Evolutionary conservation across 2,797 vertebrate species (phyloP).

Genomic region (Peromyscus nudipes): DNA sequence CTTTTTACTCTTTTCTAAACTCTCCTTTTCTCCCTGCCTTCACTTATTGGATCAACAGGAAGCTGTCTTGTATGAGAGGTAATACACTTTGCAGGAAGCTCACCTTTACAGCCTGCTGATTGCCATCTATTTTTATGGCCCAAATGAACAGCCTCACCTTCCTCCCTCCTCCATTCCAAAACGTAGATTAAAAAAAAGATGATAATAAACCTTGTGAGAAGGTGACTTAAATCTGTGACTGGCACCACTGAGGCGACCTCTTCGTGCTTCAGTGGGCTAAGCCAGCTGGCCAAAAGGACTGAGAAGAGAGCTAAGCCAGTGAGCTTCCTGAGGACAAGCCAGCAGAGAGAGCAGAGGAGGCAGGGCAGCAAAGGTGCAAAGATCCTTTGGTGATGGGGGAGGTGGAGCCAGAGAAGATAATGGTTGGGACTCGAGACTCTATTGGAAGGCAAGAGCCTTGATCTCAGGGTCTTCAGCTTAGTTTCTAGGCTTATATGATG

Average conservation of each 20-base stretch:
- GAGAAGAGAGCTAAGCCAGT: slow-evolving; percentile 84
- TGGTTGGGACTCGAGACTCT: not conserved
- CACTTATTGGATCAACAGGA: slow-evolving; percentile 47
- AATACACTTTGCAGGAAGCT: slow-evolving; percentile 54
- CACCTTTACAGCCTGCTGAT: slow-evolving; percentile 72
- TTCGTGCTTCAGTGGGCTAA: slow-evolving; percentile 80
- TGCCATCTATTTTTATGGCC: slow-evolving; percentile 74
- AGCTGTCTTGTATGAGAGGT: slow-evolving; percentile 39
- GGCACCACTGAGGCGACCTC: slow-evolving; percentile 77
- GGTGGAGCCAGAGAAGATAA: not conserved
- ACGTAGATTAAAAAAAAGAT: slow-evolving; percentile 39
- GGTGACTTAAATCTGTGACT: slow-evolving; percentile 83
- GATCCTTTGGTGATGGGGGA: not conserved
- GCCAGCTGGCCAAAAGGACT: slow-evolving; percentile 84
- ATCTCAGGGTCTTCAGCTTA: not conserved
- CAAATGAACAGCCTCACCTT: slow-evolving; percentile 66
- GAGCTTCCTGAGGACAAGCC: slow-evolving; percentile 78
- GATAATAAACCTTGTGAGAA: slow-evolving; percentile 73
- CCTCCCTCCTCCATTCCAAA: slow-evolving; percentile 57
- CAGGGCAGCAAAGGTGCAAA: not conserved
- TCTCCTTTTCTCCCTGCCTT: not conserved
- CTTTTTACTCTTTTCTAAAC: not conserved
- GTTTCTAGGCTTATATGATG: slow-evolving; percentile 29
- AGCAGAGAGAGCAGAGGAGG: slow-evolving; percentile 28
- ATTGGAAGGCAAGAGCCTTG: not conserved